Evolutionary conservation across 2,113 vertebrate genomes (phyloP), one percentile per base, ranked within the genome.

Genomic region (Mormyrus iriodes): DNA sequence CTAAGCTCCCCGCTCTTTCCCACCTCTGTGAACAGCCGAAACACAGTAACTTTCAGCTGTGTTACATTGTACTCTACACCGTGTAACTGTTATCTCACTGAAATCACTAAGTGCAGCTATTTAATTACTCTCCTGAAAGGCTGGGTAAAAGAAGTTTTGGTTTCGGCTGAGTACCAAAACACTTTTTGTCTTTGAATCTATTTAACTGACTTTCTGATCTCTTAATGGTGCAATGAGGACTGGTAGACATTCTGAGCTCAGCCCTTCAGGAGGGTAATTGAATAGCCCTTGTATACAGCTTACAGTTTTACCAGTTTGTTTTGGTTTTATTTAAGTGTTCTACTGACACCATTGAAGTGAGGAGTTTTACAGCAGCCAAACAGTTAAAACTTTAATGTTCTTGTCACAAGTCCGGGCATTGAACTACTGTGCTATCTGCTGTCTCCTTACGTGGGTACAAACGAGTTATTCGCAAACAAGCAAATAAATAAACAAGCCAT

Each of bases 401-500:
- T 84, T 84, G 82, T 84, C 17, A 44, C 44, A 84, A 84, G 17
- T 84, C 82, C 21, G 39, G 82, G 1, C 17, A 8, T 48, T 84
- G 48, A 84, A 84, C 44, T 84, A 46, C 9, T 19, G 6, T 48
- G 39, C 82, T 46, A 9, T 24, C 44, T 82, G 31, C 76, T 42
- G 31, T 42, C 17, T 82, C 42, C 17, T 7, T 24, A 82, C 42
- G n/a, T 44, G 39, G 19, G 42, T 44, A 44, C 19, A 82, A 84
- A 46, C 42, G 24, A 84, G 44, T 48, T 48, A 21, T 84, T 84
- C 35, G 35, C 35, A 79, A 79, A 69, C 61, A 69, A 42, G 73
- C 73, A 79, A 79, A 79, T 79, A 79, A 79, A 79, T 79, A 79
- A 79, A 79, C 73, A 79, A 79, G 35, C 73, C 73, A 42, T 79